These are phyloP conservation scores for Sinosuthora webbiana DNA, from an alignment of 2,113 vertebrate genomes.

Conservation along the genomic window DNA sequence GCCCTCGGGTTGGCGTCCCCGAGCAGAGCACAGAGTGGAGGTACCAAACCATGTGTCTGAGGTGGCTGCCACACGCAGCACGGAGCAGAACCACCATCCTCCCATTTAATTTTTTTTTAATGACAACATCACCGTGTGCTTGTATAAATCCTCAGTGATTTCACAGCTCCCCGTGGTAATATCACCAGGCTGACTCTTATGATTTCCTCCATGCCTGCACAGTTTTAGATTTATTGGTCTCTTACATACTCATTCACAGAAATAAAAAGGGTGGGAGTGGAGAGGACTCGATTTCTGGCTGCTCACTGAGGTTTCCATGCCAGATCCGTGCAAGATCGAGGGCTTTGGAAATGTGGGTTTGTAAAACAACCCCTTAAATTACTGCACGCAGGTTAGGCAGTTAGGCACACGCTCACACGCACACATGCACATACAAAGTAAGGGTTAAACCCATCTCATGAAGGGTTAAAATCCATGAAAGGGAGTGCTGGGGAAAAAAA, in stretches of 20 bases:
- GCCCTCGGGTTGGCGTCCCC: fast-evolving
- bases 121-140: background rate
- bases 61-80: slow-evolving; percentile 27
- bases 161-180: slow-evolving; percentile 37
- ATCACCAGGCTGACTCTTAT: slow-evolving; percentile 49
- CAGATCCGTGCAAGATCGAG: background rate
- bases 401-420: background rate
- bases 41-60: background rate
- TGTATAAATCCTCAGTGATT: slow-evolving; percentile 58
- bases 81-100: background rate
- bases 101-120: background rate
- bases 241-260: slow-evolving; percentile 59
- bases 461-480: background rate
- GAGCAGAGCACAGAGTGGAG: background rate
- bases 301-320: slow-evolving; percentile 14
- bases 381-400: background rate
- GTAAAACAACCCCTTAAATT: slow-evolving; percentile 15
- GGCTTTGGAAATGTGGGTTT: background rate
- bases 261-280: slow-evolving; percentile 36
- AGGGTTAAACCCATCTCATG: too few species aligned
- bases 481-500: background rate
- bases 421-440: background rate
- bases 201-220: slow-evolving; percentile 46
- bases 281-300: slow-evolving; percentile 43
- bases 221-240: slow-evolving; percentile 60